phyloP scores from a whole-genome alignment of 2,113 vertebrate genomes.

The Ptychochromis oligacanthus region DNA sequence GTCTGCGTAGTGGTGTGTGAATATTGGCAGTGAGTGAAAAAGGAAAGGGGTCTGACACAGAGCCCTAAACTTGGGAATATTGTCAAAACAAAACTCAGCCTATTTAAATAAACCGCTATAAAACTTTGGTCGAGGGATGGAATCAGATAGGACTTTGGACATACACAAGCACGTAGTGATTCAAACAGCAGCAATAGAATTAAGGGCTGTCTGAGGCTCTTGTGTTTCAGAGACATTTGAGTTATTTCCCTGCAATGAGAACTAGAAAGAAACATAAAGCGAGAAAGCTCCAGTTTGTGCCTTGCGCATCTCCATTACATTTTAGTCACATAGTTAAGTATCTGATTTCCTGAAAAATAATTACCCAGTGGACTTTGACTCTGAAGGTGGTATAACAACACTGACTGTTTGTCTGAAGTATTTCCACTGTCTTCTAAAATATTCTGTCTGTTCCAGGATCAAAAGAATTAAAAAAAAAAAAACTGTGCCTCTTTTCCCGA shows the following conservation, averaged over 20 bases:
- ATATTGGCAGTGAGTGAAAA: slow-evolving; percentile 62
- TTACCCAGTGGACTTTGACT: background rate
- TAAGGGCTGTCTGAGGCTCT: slow-evolving; percentile 10
- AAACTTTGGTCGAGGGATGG: slow-evolving; percentile 45
- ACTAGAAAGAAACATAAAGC: slow-evolving; percentile 15
- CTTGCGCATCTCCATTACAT: slow-evolving; percentile 12
- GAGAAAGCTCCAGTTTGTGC: background rate
- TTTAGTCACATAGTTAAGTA: slow-evolving; percentile 2
- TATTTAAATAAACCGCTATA: slow-evolving; percentile 70
- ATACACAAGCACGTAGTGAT: background rate
- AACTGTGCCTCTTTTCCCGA: background rate
- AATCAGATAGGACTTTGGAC: slow-evolving; percentile 45
- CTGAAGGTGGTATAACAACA: slow-evolving; percentile 5
- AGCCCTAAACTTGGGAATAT: slow-evolving; percentile 69
- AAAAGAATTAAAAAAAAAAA: background rate
- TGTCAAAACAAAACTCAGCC: slow-evolving; percentile 69
- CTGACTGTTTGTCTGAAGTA: background rate
- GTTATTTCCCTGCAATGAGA: slow-evolving; percentile 16
- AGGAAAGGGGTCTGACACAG: slow-evolving; percentile 59
- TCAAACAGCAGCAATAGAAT: slow-evolving; percentile 26
- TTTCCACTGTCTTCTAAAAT: slow-evolving; percentile 19
- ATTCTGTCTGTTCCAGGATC: background rate
- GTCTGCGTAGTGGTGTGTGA: slow-evolving; percentile 55
- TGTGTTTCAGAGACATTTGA: slow-evolving; percentile 13
- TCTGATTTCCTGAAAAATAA: slow-evolving; percentile 26